These are phyloP conservation scores for Mobula birostris DNA, from an alignment of 2,113 vertebrate species.

Conservation along the genomic window DNA sequence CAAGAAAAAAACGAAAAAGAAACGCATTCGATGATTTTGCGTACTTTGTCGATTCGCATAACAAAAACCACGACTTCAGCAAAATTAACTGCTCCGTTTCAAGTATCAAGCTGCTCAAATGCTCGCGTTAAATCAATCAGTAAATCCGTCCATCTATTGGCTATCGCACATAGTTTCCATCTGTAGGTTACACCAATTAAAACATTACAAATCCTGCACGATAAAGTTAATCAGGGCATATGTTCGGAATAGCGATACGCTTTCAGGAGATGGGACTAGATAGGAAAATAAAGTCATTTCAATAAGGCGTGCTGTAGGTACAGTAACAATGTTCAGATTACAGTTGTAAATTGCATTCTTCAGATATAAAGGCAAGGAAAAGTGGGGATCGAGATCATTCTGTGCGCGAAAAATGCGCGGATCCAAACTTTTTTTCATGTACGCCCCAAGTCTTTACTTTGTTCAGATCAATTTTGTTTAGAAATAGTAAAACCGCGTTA, in stretches of 20 bases:
- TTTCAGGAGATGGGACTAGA: neutral
- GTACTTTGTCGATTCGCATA: neutral
- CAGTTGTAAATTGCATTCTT: neutral
- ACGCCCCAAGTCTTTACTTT: neutral
- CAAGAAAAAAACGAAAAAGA: neutral
- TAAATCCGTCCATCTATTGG: neutral
- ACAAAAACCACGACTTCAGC: neutral
- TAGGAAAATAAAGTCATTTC: neutral
- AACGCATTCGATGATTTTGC: neutral
- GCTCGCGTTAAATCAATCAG: neutral
- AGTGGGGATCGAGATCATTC: neutral
- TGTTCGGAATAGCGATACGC: neutral
- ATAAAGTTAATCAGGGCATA: neutral
- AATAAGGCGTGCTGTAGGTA: neutral
- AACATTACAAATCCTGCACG: neutral
- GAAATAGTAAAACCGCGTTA: neutral
- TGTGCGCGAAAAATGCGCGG: neutral
- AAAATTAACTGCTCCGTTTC: neutral
- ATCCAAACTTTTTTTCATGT: neutral
- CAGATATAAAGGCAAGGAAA: neutral
- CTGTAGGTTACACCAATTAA: neutral
- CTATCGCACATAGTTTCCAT: neutral
- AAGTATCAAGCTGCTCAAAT: slow-evolving; percentile 6
- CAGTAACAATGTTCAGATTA: neutral
- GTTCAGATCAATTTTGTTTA: slow-evolving; percentile 5